Evolutionary conservation across 2,113 vertebrate species (phyloP).

Genomic region (Crotalus horridus): DNA sequence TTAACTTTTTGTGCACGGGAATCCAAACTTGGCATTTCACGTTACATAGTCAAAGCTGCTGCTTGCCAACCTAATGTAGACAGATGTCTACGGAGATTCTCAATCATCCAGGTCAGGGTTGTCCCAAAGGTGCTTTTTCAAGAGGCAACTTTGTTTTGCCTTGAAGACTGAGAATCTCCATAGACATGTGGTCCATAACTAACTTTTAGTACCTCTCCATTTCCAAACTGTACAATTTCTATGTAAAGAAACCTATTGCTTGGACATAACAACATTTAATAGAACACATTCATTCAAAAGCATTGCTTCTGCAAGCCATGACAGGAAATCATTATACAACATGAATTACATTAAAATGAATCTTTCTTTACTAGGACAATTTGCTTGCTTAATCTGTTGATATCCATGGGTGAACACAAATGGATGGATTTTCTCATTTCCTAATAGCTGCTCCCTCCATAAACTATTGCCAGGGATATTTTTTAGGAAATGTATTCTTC

Average conservation of each 20-base stretch:
- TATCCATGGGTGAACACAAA: not conserved
- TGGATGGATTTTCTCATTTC: constrained; percentile 24
- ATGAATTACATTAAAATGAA: constrained; percentile 1
- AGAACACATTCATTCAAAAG: not conserved
- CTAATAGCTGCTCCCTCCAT: constrained; percentile 36
- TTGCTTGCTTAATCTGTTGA: constrained; percentile 6
- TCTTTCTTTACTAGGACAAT: constrained; percentile 4
- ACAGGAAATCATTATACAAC: constrained; percentile 21
- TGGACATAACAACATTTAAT: not conserved
- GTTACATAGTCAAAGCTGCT: not conserved
- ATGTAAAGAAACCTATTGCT: not conserved
- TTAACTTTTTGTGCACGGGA: not conserved
- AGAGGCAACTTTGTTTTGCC: not conserved
- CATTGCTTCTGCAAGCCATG: constrained; percentile 31
- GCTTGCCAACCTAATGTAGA: not conserved
- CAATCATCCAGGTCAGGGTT: not conserved
- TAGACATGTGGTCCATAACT: not conserved
- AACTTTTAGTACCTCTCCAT: not conserved
- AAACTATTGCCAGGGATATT: constrained; percentile 30
- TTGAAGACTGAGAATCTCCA: not conserved
- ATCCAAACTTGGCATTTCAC: not conserved
- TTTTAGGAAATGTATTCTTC: constrained; percentile 46
- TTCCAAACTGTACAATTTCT: not conserved
- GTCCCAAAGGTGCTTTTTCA: not conserved
- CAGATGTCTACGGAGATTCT: not conserved